Percentiles rank a stretch among this genome's conserved stretches.
phyloP scores from a whole-genome alignment of 1,140 invertebrate genomes.

The Drosophila nannoptera region DNA sequence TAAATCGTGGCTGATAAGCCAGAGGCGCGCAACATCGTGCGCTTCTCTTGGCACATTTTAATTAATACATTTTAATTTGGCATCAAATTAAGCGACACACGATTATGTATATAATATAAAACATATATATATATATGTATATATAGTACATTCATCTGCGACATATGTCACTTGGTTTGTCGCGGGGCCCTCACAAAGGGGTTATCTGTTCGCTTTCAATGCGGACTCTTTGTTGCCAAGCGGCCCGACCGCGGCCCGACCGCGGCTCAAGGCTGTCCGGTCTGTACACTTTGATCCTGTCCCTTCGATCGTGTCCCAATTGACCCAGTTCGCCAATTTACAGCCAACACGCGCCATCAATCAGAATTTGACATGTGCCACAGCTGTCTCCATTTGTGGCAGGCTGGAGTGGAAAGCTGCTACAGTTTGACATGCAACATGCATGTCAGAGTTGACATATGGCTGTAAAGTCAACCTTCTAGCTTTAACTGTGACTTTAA shows the following conservation, averaged over 20 bases:
- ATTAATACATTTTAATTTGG: conserved; percentile 72
- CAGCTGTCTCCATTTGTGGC: conserved; percentile 9
- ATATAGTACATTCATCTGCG: not conserved
- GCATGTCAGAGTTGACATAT: not conserved
- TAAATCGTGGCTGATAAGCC: conserved; percentile 67
- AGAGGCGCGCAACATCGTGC: conserved; percentile 2
- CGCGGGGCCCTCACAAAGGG: conserved; percentile 54
- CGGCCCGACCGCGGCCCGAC: not conserved
- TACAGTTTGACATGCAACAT: not conserved
- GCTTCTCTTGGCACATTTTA: conserved; percentile 49
- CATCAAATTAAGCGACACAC: conserved; percentile 57
- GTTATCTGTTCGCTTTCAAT: conserved; percentile 66
- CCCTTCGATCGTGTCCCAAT: conserved; percentile 41
- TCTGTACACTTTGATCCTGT: conserved; percentile 27
- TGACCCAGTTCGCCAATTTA: conserved; percentile 52
- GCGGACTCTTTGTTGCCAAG: conserved; percentile 54
- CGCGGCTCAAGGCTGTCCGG: conserved; percentile 11
- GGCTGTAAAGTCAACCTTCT: no score
- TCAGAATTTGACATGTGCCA: conserved; percentile 37
- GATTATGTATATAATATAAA: conserved; percentile 15
- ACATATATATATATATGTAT: conserved; percentile 17
- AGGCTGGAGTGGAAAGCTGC: conserved; percentile 9
- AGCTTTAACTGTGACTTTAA: no score
- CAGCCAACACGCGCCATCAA: conserved; percentile 63
- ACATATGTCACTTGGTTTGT: not conserved